Base-by-base conservation (phyloP, 2,113 vertebrate species). In the Bambusicola thoracicus region DNA sequence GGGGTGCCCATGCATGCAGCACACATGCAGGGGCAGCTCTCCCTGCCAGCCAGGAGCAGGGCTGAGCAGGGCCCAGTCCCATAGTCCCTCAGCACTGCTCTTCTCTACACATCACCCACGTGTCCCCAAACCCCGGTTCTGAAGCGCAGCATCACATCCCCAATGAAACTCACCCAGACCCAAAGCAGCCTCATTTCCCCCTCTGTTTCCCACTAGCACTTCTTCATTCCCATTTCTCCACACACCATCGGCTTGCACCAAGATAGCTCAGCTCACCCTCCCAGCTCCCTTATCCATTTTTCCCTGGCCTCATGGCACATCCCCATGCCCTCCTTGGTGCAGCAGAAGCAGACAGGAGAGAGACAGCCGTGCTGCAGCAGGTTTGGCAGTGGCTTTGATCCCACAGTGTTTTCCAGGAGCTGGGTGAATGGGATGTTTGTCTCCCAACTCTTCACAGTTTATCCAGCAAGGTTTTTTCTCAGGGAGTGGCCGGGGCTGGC, bases 391-490 rank as follows among this genome's bases (percentile, higher is more conserved):
- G 0, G 2, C 80, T 91, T 56, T 65, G 76, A 75, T 59, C 76
- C 88, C 2, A 0, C 66, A 0, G 6, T 16, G 53, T 90, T 92
- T 90, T 94, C 92, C 96, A 95, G 89, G 68, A 78, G 43, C 67
- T 32, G 49, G 69, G 83, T 97, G 94, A 95, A 93, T 94, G 89
- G 87, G 81, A 53, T 93, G 80, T 94, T 96, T 97, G 96, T 94
- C 44, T 94, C 66, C 41, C 3, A 8, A 55, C 36, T 91, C 81
- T 81, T 89, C 73, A 41, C 48, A 72, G 94, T 95, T 94, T 94
- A 81, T 87, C 68, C 89, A 91, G 90, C 8, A 75, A 88, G 88
- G 65, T 95, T 96, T 94, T 92, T 95, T 95, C 88, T 90, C 72
- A 70, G 94, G 96, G 95, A 91, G 94, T 89, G 94, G 82, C 72